A percentile compares a stretch with the other conserved stretches of the same genome.
Evolutionary conservation across 2,888 invertebrate species (phyloP).

Genomic region (Macrosoma leucophasiata): DNA sequence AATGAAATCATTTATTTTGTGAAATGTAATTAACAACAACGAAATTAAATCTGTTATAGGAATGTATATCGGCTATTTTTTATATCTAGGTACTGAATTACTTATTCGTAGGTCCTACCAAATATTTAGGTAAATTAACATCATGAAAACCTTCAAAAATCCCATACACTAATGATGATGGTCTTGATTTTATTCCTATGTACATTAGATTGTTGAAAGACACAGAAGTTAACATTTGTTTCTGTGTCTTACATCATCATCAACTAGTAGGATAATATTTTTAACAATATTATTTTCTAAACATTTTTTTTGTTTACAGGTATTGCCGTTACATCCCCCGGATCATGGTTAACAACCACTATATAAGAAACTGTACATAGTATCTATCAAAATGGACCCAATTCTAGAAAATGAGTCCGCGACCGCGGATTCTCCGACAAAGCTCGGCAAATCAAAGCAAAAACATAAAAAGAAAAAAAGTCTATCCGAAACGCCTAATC

Average conservation of each 20-base stretch:
- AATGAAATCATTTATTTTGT: no score
- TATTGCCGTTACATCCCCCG: slow-evolving; percentile 36
- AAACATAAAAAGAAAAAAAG: slow-evolving; percentile 63
- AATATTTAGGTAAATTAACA: no score
- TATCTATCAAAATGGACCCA: slow-evolving; percentile 57
- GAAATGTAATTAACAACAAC: no score
- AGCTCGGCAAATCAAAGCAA: slow-evolving; percentile 61
- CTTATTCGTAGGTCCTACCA: no score
- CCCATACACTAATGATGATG: no score
- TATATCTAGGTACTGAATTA: no score
- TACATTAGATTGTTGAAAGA: no score
- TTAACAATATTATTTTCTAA: slow-evolving; percentile 11
- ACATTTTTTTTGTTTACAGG: slow-evolving; percentile 47
- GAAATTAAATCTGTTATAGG: no score
- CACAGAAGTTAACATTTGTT: no score
- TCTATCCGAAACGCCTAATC: slow-evolving; percentile 45
- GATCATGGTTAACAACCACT: slow-evolving; percentile 55
- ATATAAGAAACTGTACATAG: slow-evolving; percentile 33
- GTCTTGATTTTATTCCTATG: no score
- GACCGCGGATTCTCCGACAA: slow-evolving; percentile 53
- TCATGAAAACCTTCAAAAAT: no score
- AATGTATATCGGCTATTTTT: no score
- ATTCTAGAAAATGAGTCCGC: slow-evolving; percentile 70
- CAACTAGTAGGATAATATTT: neutral
- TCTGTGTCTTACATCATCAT: neutral